phyloP scores from a whole-genome alignment of 2,797 vertebrate species.

The Lagocephalus sceleratus region DNA sequence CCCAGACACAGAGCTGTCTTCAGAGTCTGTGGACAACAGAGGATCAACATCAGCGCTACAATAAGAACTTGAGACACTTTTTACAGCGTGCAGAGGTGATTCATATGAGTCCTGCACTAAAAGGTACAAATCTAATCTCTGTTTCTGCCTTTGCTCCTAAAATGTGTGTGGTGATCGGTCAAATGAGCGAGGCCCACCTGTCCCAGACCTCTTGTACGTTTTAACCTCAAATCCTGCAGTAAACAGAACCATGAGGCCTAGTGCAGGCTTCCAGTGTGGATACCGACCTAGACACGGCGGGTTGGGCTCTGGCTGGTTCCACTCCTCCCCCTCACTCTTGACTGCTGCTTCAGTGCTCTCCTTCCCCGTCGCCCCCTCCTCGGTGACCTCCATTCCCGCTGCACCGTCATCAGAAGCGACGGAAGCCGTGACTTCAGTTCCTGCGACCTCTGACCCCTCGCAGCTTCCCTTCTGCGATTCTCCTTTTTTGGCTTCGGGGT shows the following conservation, averaged over 20 bases:
- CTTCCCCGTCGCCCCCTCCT: slow-evolving; percentile 45
- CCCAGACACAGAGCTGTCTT: slow-evolving; percentile 80
- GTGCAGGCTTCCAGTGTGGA: background rate
- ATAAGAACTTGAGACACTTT: no score
- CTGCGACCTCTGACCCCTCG: slow-evolving; percentile 41
- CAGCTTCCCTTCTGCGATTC: slow-evolving; percentile 47
- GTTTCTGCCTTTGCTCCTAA: no score
- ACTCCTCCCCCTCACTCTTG: slow-evolving; percentile 78
- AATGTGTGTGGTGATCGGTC: no score
- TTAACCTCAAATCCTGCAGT: background rate
- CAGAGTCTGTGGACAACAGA: slow-evolving; percentile 65
- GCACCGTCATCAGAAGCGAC: slow-evolving; percentile 44
- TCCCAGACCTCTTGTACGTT: background rate
- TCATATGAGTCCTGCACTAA: no score
- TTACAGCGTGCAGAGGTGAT: no score
- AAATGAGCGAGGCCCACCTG: no score
- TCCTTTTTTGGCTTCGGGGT: slow-evolving; percentile 50
- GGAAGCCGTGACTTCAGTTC: slow-evolving; percentile 37
- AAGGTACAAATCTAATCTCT: no score
- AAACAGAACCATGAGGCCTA: background rate
- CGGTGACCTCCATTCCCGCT: slow-evolving; percentile 40
- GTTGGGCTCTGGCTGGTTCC: slow-evolving; percentile 72
- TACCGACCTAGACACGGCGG: slow-evolving; percentile 69
- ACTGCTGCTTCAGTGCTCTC: slow-evolving; percentile 53
- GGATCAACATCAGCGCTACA: slow-evolving; percentile 1